phyloP scores from a whole-genome alignment of 2,888 invertebrate genomes.

The Loripinus fragilis region DNA sequence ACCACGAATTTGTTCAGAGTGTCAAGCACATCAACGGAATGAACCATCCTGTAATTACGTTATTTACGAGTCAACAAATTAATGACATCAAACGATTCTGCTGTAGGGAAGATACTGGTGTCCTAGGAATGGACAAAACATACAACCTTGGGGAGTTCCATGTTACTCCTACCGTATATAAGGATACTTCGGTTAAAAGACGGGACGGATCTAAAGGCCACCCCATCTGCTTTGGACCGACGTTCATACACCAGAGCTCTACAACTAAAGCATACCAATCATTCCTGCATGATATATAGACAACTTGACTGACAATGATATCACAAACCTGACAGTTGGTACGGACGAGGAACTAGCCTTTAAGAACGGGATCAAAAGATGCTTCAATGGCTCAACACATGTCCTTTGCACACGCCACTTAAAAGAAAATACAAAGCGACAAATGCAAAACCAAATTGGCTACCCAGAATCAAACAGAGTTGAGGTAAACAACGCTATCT shows the following conservation, averaged over 20 bases:
- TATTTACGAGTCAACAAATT: not conserved
- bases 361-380: too few relatives aligned
- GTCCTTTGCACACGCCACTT: too few relatives aligned
- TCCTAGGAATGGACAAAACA: not conserved
- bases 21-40: not conserved
- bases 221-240: constrained; percentile 42
- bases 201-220: constrained; percentile 7
- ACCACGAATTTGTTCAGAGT: not conserved
- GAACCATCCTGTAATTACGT: not conserved
- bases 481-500: too few relatives aligned
- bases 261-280: constrained; percentile 28
- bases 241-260: constrained; percentile 35
- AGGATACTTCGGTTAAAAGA: constrained; percentile 34
- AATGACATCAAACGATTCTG: not conserved
- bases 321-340: constrained; percentile 24
- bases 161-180: constrained; percentile 4
- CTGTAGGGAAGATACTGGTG: not conserved
- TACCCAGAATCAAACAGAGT: too few relatives aligned
- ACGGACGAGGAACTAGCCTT: constrained; percentile 45
- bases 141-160: not conserved
- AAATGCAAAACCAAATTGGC: too few relatives aligned
- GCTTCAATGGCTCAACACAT: too few relatives aligned
- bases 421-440: too few relatives aligned
- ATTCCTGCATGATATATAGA: constrained; percentile 36
- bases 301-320: constrained; percentile 33